Evolutionary conservation across 1,140 invertebrate species (phyloP), one percentile per base, ranked within the genome.

Genomic region (Drosophila saltans): DNA sequence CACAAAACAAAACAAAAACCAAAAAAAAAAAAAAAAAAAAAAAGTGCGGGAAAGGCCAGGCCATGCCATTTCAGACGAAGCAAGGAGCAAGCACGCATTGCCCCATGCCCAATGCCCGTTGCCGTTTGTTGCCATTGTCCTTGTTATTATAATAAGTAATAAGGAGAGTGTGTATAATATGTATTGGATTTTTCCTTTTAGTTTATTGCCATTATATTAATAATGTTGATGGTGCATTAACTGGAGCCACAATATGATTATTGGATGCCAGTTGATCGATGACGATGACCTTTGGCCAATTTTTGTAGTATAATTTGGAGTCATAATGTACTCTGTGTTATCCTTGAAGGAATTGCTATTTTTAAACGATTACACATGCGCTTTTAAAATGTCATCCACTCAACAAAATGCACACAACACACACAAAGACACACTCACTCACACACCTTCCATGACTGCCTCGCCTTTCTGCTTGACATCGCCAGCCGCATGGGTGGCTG

Each of bases 381-480:
- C 58, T 69, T 78, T 75, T 76, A 76, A 86, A 86, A 86, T 86
- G 83, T 83, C 83, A 85, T 76, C 72, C 58, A 57, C 40, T 57
- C 55, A 43, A 55, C 74, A 59, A 60, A 57, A 48, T 39, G 66
- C 66, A 71, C 59, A 43, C 43, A 36, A 1, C 33, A 36, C 6
- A 36, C 33, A 36, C 33, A 5, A 36, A 3, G 2, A 24, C 30
- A 48, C 21, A 68, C 43, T 66, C 55, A 58, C 45, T 28, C 57
- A 68, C 78, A 65, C 81, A 91, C 90, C 90, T 91, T 82, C 72
- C 11, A 91, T 80, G 5, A 75, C 91, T 52, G 75, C 78, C 75
- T 90, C 91, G 57, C 89, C 91, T 58, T 84, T 80, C 72, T 92
- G 71, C 39, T 88, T 80, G 64, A 83, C 89, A 67, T 90, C 83